Percentiles rank a stretch among this genome's conserved stretches.
Conservation (phyloP, 2,888 invertebrate species). For the Hesperia comma region DNA sequence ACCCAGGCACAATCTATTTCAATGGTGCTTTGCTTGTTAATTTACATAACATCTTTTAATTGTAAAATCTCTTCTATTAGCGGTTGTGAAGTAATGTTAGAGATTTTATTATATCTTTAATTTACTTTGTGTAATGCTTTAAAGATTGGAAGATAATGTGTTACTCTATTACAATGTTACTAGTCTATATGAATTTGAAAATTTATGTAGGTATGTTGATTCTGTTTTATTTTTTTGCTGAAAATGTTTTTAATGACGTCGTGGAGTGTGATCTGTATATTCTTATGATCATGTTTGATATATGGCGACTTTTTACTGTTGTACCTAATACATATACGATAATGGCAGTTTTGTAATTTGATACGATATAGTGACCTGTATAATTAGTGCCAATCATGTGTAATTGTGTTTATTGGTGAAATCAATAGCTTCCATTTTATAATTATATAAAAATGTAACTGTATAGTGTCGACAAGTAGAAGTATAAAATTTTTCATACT, state of each 20-base stretch:
- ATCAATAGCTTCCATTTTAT: slow-evolving; percentile 62
- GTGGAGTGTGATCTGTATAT: slow-evolving; percentile 27
- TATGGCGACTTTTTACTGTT: slow-evolving; percentile 51
- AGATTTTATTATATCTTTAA: slow-evolving; percentile 62
- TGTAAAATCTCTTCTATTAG: slow-evolving; percentile 62
- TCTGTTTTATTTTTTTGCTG: slow-evolving; percentile 40
- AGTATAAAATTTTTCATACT: slow-evolving; percentile 37
- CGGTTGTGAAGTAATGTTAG: slow-evolving; percentile 74
- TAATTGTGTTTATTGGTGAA: slow-evolving; percentile 53
- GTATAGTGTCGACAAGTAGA: slow-evolving; percentile 46
- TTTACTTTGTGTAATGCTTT: slow-evolving; percentile 54
- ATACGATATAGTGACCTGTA: slow-evolving; percentile 72
- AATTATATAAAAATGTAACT: slow-evolving; percentile 57
- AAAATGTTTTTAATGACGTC: slow-evolving; percentile 42
- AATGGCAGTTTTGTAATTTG: slow-evolving; percentile 67
- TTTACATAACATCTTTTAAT: slow-evolving; percentile 54
- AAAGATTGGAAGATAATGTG: slow-evolving; percentile 44
- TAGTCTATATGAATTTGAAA: slow-evolving; percentile 58
- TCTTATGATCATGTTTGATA: slow-evolving; percentile 44
- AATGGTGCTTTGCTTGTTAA: slow-evolving; percentile 72
- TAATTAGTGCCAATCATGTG: slow-evolving; percentile 80
- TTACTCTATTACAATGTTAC: slow-evolving; percentile 56
- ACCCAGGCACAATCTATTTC: slow-evolving; percentile 63
- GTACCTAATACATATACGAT: slow-evolving; percentile 48
- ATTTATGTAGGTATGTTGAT: slow-evolving; percentile 36